A percentile compares a stretch with the other conserved stretches of the same genome.
Evolutionary conservation across 2,888 invertebrate genomes (phyloP).

Genomic region (Drosophila nigritarsus): DNA sequence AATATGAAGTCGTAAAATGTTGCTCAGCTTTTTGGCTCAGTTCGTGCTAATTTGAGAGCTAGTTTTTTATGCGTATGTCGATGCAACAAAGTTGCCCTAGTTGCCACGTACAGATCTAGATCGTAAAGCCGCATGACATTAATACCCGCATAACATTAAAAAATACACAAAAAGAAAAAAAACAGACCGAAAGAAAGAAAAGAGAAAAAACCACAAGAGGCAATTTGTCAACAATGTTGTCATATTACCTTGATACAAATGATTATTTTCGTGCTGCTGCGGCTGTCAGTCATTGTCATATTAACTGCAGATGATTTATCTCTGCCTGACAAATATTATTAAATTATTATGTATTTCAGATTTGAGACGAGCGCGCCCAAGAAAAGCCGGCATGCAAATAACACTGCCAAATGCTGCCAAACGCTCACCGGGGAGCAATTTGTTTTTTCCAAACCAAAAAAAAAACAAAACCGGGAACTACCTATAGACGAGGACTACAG

Average conservation of each 20-base stretch:
- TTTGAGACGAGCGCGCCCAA: constrained; percentile 27
- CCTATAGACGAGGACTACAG: constrained; percentile 33
- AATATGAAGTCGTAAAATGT: constrained; percentile 63
- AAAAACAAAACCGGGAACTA: constrained; percentile 26
- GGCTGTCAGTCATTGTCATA: constrained; percentile 76
- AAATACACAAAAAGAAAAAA: constrained; percentile 1
- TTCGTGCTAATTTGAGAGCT: constrained; percentile 70
- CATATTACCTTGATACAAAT: constrained; percentile 74
- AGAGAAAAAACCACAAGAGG: constrained; percentile 45
- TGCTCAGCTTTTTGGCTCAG: constrained; percentile 51
- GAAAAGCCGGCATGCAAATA: constrained; percentile 72
- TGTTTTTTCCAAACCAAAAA: constrained; percentile 51
- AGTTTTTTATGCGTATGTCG: constrained; percentile 52
- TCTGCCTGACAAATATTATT: constrained; percentile 83
- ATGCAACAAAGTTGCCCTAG: constrained; percentile 70
- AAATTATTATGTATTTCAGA: constrained; percentile 78
- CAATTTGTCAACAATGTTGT: constrained; percentile 78
- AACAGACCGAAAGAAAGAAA: neutral
- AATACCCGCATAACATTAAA: constrained; percentile 53
- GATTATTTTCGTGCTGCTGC: constrained; percentile 12
- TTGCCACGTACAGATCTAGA: constrained; percentile 40
- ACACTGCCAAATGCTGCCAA: constrained; percentile 61
- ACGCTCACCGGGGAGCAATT: constrained; percentile 77
- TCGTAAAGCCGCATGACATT: constrained; percentile 75
- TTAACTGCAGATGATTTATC: constrained; percentile 81